These are phyloP conservation scores for Amblyteles armatorius DNA, from an alignment of 2,888 invertebrate genomes.

Conservation along the genomic window DNA sequence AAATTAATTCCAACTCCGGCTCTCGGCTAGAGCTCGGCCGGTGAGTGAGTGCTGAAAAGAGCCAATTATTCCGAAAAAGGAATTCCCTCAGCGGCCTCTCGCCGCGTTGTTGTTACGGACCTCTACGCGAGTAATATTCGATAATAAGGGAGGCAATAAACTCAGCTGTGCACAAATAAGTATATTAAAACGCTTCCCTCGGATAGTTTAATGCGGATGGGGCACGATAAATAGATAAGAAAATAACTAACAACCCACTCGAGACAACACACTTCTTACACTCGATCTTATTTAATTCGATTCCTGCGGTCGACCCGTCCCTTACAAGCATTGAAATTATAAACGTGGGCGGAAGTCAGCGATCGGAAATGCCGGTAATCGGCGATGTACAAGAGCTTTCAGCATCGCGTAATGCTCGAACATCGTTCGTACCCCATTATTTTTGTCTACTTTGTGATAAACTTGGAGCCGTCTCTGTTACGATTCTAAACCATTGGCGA, in stretches of 20 bases:
- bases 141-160: slow-evolving; percentile 68
- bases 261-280: slow-evolving; percentile 24
- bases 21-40: slow-evolving; percentile 48
- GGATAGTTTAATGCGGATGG: slow-evolving; percentile 41
- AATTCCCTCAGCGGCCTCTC: slow-evolving; percentile 35
- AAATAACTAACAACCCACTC: slow-evolving; percentile 53
- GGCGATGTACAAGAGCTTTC: slow-evolving; percentile 7
- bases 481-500: background rate
- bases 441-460: background rate
- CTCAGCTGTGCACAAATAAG: slow-evolving; percentile 34
- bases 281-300: slow-evolving; percentile 52
- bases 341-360: slow-evolving; percentile 42
- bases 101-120: slow-evolving; percentile 13
- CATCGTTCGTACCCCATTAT: slow-evolving; percentile 3
- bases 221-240: slow-evolving; percentile 32
- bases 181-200: slow-evolving; percentile 9
- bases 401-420: slow-evolving; percentile 32
- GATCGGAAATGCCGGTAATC: slow-evolving; percentile 48
- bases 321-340: slow-evolving; percentile 25
- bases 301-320: slow-evolving; percentile 41
- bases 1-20: slow-evolving; percentile 64
- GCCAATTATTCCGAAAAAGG: slow-evolving; percentile 70
- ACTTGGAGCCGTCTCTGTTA: background rate
- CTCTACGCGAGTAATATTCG: slow-evolving; percentile 57
- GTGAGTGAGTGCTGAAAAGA: slow-evolving; percentile 64